Evolutionary conservation across 1,140 invertebrate genomes (phyloP), one percentile per base, ranked within the genome.

Genomic region (Drosophila triauraria): DNA sequence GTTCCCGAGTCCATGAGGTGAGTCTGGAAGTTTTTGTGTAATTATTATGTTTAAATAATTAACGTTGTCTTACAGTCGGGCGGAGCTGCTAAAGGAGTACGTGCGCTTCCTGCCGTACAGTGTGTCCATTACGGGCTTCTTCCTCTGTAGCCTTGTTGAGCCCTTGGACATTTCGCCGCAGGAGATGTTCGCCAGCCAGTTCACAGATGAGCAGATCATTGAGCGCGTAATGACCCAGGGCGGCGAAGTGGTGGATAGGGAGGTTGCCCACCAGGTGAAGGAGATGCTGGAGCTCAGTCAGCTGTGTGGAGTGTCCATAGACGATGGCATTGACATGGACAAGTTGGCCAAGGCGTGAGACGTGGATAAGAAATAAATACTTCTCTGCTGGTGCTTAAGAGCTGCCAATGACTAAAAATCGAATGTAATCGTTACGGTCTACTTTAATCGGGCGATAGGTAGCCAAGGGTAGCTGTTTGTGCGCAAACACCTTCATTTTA

Each of bases 1-100:
- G 61, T 91, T 27, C 91, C 91, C 0, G 65, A 61, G 6, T 88
- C 32, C 30, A 61, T 93, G 1, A 85, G 82, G 91, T 92, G 43
- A 44, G 61, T 42, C 15, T 42, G 15, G 15, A 42, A n/a, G n/a
- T 42, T 7, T 7, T 15, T 42, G 15, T n/a, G 15, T 8, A 42
- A n/a, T 7, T 42, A 42, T 8, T n/a, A n/a, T 1, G 2, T 42
- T 42, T n/a, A 42, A n/a, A 7, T 42, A 38, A 1, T 38, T 27
- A 2, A 0, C 10, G 1, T 46, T 35, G 15, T 53, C 10, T 48
- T 47, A 0, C 47, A 92, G 90, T 23, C 78, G 75, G 0, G 43
- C 69, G 6, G 61, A 62, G 13, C 69, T 92, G 15, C 30, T 93
- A 0, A 82, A 79, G 51, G 92, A 93, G 62, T 92, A 91, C 30